Conservation (phyloP, 1,140 invertebrate species). For the Melipona quadrifasciata region DNA sequence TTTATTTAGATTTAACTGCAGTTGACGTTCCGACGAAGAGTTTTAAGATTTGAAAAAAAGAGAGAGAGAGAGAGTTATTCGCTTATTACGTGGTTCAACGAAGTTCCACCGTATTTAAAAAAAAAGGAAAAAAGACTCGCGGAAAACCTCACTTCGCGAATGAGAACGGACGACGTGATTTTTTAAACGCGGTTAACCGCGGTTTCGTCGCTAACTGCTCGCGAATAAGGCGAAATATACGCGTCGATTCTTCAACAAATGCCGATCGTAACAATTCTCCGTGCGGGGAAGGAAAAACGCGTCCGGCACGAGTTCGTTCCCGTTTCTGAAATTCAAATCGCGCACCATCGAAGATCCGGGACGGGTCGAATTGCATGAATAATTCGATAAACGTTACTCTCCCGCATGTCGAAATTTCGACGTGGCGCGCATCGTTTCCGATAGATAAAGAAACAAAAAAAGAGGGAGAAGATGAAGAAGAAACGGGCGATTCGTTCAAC, state of each 20-base stretch:
- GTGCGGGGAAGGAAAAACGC: background rate
- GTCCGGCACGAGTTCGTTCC: background rate
- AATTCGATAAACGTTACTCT: slow-evolving; percentile 29
- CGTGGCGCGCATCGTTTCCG: background rate
- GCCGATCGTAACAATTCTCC: background rate
- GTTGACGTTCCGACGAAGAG: too few species aligned
- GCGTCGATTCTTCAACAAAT: background rate
- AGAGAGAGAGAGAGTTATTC: background rate
- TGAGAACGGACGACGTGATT: background rate
- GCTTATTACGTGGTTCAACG: background rate
- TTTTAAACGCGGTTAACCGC: background rate
- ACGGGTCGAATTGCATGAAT: slow-evolving; percentile 38
- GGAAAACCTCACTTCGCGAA: background rate
- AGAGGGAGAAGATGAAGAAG: too few species aligned
- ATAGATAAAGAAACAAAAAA: background rate
- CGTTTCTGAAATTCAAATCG: slow-evolving; percentile 44
- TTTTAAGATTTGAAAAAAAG: too few species aligned
- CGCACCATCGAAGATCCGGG: background rate
- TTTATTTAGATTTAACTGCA: too few species aligned
- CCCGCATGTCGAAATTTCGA: background rate
- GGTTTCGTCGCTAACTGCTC: too few species aligned
- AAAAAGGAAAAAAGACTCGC: background rate
- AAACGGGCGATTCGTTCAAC: too few species aligned
- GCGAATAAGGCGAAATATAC: background rate
- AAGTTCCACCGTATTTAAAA: background rate